These are phyloP conservation scores for Eolophus roseicapilla DNA, from an alignment of 2,113 vertebrate species.

Conservation along the genomic window DNA sequence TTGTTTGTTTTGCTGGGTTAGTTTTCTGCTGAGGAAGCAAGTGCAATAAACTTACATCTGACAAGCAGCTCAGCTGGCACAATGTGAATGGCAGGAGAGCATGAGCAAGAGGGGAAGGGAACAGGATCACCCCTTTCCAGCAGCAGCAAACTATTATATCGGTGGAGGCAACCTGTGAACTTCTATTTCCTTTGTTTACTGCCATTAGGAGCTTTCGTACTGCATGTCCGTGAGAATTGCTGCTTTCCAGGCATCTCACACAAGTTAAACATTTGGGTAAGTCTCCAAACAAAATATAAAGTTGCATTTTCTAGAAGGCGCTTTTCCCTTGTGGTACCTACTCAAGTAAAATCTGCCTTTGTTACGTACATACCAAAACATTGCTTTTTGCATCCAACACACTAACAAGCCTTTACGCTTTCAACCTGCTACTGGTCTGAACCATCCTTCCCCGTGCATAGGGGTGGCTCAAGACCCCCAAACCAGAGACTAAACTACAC, in stretches of 20 bases:
- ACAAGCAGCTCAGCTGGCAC: neutral
- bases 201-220: neutral
- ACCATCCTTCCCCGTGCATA: neutral
- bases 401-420: neutral
- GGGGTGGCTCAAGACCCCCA: neutral
- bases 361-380: neutral
- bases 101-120: neutral
- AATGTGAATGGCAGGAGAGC: neutral
- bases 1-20: slow-evolving; percentile 21
- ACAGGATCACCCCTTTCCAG: neutral
- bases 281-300: neutral
- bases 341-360: neutral
- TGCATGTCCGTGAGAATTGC: neutral
- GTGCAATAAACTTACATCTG: neutral
- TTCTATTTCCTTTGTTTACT: slow-evolving; percentile 3
- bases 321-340: neutral
- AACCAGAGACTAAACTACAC: neutral
- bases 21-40: neutral
- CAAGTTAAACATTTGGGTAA: neutral
- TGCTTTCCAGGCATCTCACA: slow-evolving; percentile 26
- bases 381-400: neutral
- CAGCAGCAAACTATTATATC: neutral
- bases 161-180: neutral
- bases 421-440: neutral
- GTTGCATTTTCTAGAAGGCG: neutral